Percentiles rank a stretch among this genome's conserved stretches.
These are phyloP conservation scores for Agrotis segetum DNA, from an alignment of 2,888 invertebrate species.

Conservation along the genomic window DNA sequence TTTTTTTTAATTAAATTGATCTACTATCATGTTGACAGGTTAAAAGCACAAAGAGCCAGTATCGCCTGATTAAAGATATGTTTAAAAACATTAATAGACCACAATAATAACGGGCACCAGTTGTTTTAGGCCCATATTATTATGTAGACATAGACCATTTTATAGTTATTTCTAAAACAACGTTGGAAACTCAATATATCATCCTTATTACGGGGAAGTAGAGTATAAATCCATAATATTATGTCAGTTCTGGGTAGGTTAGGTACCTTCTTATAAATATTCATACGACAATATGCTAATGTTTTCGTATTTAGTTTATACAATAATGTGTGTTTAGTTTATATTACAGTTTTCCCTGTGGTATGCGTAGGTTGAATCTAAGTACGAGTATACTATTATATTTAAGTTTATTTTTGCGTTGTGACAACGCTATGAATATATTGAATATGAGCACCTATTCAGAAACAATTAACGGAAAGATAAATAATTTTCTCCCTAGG, in stretches of 20 bases:
- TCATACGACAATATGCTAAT: conserved; percentile 32
- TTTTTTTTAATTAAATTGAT: too few relatives aligned
- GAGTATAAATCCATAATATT: conserved; percentile 15
- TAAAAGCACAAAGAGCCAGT: not conserved
- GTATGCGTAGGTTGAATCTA: not conserved
- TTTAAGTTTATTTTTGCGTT: conserved; percentile 11
- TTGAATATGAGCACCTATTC: not conserved
- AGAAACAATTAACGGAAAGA: too few relatives aligned
- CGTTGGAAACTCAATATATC: conserved; percentile 6
- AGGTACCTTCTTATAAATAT: conserved; percentile 32
- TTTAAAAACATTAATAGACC: not conserved
- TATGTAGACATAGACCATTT: not conserved
- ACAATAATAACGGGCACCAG: not conserved
- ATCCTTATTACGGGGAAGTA: conserved; percentile 17
- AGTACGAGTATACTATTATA: not conserved
- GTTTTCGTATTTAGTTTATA: conserved; percentile 20
- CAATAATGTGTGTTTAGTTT: conserved; percentile 18
- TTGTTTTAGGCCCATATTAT: not conserved
- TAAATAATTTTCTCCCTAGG: too few relatives aligned
- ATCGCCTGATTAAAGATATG: not conserved
- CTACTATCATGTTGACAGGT: too few relatives aligned
- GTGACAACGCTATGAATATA: not conserved
- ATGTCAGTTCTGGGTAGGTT: conserved; percentile 1
- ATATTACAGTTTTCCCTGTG: conserved; percentile 10
- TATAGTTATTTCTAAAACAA: conserved; percentile 8